Base-by-base conservation (phyloP, 2,888 invertebrate genomes). In the Amorpha juglandis region DNA sequence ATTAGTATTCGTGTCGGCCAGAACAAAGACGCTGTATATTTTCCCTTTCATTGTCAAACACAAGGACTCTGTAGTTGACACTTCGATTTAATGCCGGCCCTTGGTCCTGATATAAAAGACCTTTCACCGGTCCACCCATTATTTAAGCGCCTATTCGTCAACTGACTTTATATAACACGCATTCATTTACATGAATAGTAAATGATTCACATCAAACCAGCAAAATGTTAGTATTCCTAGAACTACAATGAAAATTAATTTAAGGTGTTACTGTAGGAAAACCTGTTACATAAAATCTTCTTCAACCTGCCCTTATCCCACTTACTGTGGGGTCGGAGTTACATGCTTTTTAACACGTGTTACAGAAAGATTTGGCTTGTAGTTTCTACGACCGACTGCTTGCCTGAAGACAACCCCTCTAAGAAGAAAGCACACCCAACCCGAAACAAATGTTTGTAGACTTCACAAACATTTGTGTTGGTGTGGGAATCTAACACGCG, bases 81-180 rank as follows among this genome's bases (percentile, higher is more conserved):
- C 87, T 88, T 91, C 91, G 88, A 91, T 91, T 91, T 90, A 90
- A 83, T 86, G 79, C 84, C 87, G 85, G 87, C 88, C 89, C 87
- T 89, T 87, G 84, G 86, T 85, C 86, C 27, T 87, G 86, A 88
- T 87, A 58, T 58, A 89, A 87, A 90, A 89, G 83, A 86, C 83
- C 85, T 85, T 85, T 84, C 79, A 83, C 79, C 76, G 82, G 80
- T 80, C 80, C 80, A 80, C 80, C 80, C 82, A 86, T 86, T 88
- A 87, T 86, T 87, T 82, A 74, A 70, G 62, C 63, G 42, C 42
- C 19, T 42, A 58, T 58, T 38, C 21, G 19, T 58, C 38, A 9
- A 38, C 12, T 42, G 12, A n/a, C 11, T 19, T 19, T 19, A 8
- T 42, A 16, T 16, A n/a, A 16, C 55, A 16, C 16, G 14, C 16